phyloP scores from a whole-genome alignment of 2,888 invertebrate genomes.

The Ophion slaviceki region DNA sequence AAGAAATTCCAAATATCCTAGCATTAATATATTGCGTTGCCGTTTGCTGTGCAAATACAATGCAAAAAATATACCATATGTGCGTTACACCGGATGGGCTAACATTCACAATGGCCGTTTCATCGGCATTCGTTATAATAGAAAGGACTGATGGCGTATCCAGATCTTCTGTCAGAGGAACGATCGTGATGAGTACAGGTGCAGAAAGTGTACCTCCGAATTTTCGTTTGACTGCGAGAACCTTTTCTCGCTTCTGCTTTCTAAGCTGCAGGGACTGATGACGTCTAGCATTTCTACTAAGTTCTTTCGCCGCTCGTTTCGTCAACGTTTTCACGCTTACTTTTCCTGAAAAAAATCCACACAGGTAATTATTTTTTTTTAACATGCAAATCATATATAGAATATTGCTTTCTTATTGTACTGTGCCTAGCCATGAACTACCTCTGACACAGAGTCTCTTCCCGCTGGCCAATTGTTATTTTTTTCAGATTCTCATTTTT shows the following conservation, averaged over 20 bases:
- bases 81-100: conserved; percentile 89
- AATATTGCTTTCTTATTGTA: neutral
- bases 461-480: neutral
- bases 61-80: conserved; percentile 86
- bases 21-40: neutral
- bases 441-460: neutral
- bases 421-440: neutral
- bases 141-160: conserved; percentile 88
- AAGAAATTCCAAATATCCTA: conserved; percentile 50
- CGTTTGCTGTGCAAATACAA: neutral
- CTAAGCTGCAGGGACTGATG: conserved; percentile 92
- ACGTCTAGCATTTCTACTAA: conserved; percentile 90
- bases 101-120: conserved; percentile 87
- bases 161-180: conserved; percentile 89
- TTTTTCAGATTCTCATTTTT: neutral
- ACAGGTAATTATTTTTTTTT: neutral
- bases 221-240: conserved; percentile 90
- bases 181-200: conserved; percentile 90
- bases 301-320: conserved; percentile 87
- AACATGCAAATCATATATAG: neutral
- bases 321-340: conserved; percentile 88
- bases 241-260: conserved; percentile 93
- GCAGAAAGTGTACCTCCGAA: conserved; percentile 90
- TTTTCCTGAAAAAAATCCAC: conserved; percentile 87
- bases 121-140: conserved; percentile 90